Evolutionary conservation across 2,113 vertebrate species (phyloP).

Genomic region (Opisthocomus hoazin): DNA sequence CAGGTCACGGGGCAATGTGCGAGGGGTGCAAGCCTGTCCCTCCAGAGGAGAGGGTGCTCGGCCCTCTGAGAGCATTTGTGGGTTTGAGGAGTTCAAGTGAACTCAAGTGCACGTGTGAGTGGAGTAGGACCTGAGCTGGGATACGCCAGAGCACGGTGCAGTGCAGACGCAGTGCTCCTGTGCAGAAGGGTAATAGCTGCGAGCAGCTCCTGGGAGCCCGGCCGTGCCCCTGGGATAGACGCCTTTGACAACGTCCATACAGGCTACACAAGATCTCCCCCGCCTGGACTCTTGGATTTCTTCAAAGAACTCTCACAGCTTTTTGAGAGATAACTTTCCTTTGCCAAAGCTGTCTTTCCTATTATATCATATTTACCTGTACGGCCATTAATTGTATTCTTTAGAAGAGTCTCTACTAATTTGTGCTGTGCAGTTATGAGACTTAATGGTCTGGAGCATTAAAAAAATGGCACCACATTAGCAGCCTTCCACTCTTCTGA

Average conservation of each 20-base stretch:
- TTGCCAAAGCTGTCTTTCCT: not conserved
- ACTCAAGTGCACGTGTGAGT: not conserved
- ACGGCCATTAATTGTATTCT: not conserved
- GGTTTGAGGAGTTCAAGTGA: not conserved
- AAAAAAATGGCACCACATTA: not conserved
- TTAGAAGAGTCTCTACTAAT: not conserved
- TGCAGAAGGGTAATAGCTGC: not conserved
- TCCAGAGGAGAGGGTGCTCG: not conserved
- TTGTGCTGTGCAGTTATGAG: not conserved
- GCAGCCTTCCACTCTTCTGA: not conserved
- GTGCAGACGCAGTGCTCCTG: not conserved
- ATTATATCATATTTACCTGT: not conserved
- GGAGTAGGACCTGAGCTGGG: not conserved
- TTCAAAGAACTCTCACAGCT: not conserved
- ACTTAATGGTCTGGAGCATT: not conserved
- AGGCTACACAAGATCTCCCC: not conserved
- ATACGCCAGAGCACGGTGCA: not conserved
- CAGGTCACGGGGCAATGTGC: not conserved
- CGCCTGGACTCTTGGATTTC: not conserved
- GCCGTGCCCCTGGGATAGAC: not conserved
- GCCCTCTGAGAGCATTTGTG: not conserved
- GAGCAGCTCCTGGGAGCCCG: not conserved
- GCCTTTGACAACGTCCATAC: fast-evolving
- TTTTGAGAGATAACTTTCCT: not conserved
- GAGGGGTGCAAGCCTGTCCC: not conserved